Evolutionary conservation across 1,140 invertebrate species (phyloP), one percentile per base, ranked within the genome.

Genomic region (Andricus grossulariae): DNA sequence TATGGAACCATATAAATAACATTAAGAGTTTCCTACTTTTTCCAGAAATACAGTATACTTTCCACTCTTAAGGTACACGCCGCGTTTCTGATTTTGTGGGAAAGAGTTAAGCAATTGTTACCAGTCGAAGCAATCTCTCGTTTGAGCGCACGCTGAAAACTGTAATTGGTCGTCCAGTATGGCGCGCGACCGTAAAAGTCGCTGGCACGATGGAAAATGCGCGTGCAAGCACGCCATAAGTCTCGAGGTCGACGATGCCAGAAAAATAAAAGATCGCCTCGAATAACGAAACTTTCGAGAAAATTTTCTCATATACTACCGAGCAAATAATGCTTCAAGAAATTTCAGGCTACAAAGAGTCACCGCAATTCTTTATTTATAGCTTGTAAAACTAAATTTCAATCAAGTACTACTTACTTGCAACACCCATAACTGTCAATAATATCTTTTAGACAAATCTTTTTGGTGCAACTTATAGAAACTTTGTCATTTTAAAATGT

Each of bases 121-220:
- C 60, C n/a, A 79, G 78, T 60, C 49, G 70, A 81, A 81, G 80
- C 71, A 82, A 82, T 82, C 80, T 78, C 50, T 72, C 77, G 77
- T 74, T 78, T 72, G 66, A 78, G 75, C 78, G 73, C 55, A 66
- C 73, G 70, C 77, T 84, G 82, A 84, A 85, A 84, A 84, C 80
- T 77, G 80, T 85, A 85, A 85, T 85, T 85, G 82, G 77, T 76
- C 79, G 79, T 76, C 74, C 81, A 76, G 72, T 70, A 73, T 78
- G 60, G 60, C 50, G 54, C 50, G 80, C 52, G 70, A 51, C 72
- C 66, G 73, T 78, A 79, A 82, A 79, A 79, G 82, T 84, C 82
- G 78, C 39, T 55, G 54, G 55, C 77, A 78, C 54, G 72, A 72
- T 71, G 15, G 50, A 73, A 72, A 79, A 83, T 84, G 82, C 80